These are phyloP conservation scores for Austrofundulus limnaeus DNA, from an alignment of 2,113 vertebrate species.

Conservation along the genomic window DNA sequence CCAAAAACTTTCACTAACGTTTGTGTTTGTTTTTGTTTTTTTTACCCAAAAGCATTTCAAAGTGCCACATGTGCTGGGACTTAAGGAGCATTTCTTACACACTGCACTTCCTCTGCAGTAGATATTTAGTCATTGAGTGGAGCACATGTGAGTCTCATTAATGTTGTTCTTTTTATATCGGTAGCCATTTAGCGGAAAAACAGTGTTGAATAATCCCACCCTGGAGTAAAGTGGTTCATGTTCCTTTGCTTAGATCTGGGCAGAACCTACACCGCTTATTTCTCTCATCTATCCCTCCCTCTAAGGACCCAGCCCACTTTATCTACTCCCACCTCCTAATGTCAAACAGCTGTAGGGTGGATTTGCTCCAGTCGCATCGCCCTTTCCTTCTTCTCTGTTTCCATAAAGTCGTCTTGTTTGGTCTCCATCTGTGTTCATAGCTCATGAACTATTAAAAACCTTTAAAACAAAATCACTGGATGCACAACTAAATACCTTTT, in stretches of 20 bases:
- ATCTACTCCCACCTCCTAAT: constrained; percentile 63
- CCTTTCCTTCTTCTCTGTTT: constrained; percentile 6
- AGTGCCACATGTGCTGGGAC: constrained; percentile 30
- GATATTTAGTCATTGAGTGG: constrained; percentile 56
- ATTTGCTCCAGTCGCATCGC: constrained; percentile 34
- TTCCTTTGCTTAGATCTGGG: constrained; percentile 45
- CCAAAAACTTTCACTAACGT: constrained; percentile 34
- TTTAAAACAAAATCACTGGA: too few species aligned
- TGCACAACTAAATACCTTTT: too few species aligned
- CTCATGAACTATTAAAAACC: too few species aligned
- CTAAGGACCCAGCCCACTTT: constrained; percentile 46
- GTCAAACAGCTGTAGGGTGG: constrained; percentile 67
- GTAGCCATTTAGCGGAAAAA: constrained; percentile 37
- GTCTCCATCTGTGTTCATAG: too few species aligned
- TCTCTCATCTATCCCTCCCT: constrained; percentile 28
- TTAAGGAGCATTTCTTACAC: constrained; percentile 40
- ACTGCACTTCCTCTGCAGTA: constrained; percentile 25
- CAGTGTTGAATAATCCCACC: constrained; percentile 44
- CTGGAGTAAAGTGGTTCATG: constrained; percentile 41
- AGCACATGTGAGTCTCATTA: constrained; percentile 49
- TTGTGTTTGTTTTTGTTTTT: constrained; percentile 17
- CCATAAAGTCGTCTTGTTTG: too few species aligned
- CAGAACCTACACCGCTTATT: constrained; percentile 32
- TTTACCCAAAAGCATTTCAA: constrained; percentile 18
- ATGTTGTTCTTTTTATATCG: constrained; percentile 8